Conservation (phyloP, 2,797 vertebrate species). For the Vespertilio murinus region DNA sequence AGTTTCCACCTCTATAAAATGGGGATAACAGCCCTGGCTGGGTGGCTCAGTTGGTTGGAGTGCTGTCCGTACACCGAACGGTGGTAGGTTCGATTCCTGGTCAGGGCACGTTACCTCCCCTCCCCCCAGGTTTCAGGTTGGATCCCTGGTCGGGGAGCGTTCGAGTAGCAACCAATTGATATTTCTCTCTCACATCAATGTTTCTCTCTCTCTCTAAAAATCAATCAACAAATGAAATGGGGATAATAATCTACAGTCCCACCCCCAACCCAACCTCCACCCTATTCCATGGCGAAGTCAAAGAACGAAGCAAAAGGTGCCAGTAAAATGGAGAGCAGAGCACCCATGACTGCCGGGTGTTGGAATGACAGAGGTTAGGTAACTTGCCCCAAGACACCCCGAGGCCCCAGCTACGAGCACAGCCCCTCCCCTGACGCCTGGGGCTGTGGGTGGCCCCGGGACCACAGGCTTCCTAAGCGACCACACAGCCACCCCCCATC, state of each 20-base stretch:
- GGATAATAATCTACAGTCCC: neutral
- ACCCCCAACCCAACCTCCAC: neutral
- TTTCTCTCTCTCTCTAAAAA: neutral
- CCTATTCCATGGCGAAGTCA: neutral
- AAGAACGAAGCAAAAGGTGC: neutral
- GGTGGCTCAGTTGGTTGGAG: neutral
- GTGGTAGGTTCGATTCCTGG: neutral
- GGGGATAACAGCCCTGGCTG: neutral
- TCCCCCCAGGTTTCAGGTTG: neutral
- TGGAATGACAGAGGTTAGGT: neutral
- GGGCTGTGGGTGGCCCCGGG: neutral
- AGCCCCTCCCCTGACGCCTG: neutral
- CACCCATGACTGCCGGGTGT: slow-evolving; percentile 64
- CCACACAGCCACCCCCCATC: too few species aligned
- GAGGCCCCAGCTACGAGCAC: neutral
- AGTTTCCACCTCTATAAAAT: slow-evolving; percentile 24
- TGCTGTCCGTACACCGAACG: neutral
- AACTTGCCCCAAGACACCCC: neutral
- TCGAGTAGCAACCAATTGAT: neutral
- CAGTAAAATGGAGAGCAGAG: neutral
- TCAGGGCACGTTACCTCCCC: neutral
- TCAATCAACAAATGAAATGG: neutral
- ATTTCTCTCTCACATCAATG: neutral
- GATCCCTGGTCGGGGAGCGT: neutral
- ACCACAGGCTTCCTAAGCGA: slow-evolving; percentile 5